Evolutionary conservation across 1,140 invertebrate species (phyloP).

Genomic region (Leguminivora glycinivorella): DNA sequence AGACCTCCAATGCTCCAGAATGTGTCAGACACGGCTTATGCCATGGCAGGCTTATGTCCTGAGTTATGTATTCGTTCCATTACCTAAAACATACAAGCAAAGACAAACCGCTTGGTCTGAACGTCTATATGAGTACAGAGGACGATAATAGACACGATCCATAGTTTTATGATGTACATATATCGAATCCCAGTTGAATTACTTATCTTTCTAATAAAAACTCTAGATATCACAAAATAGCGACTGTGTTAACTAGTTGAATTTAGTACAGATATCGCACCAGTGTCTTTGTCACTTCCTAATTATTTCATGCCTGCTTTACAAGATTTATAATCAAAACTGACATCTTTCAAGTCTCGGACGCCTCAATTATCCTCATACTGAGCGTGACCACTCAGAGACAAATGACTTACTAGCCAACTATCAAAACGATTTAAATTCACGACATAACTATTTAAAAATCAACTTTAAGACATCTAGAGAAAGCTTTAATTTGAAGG

Average conservation of each 20-base stretch:
- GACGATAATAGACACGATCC: no score
- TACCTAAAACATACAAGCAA: no score
- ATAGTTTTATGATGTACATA: no score
- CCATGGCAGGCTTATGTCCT: no score
- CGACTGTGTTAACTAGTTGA: not conserved
- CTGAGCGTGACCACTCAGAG: slow-evolving; percentile 6
- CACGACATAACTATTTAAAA: not conserved
- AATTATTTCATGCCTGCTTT: slow-evolving; percentile 7
- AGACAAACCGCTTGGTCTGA: no score
- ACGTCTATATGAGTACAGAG: no score
- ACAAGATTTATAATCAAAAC: not conserved
- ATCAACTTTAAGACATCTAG: not conserved
- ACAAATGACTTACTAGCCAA: slow-evolving; percentile 4
- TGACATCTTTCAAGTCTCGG: slow-evolving; percentile 8
- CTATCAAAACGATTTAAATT: not conserved
- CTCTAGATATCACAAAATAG: not conserved
- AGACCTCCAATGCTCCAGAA: no score
- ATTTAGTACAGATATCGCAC: not conserved
- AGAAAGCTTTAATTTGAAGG: not conserved
- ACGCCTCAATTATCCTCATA: slow-evolving; percentile 22
- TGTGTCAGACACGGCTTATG: no score
- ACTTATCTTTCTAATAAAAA: no score
- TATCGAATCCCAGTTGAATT: no score
- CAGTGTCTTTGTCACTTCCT: not conserved
- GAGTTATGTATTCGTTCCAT: no score